phyloP scores from a whole-genome alignment of 2,113 vertebrate genomes.

The Podocnemis expansa region DNA sequence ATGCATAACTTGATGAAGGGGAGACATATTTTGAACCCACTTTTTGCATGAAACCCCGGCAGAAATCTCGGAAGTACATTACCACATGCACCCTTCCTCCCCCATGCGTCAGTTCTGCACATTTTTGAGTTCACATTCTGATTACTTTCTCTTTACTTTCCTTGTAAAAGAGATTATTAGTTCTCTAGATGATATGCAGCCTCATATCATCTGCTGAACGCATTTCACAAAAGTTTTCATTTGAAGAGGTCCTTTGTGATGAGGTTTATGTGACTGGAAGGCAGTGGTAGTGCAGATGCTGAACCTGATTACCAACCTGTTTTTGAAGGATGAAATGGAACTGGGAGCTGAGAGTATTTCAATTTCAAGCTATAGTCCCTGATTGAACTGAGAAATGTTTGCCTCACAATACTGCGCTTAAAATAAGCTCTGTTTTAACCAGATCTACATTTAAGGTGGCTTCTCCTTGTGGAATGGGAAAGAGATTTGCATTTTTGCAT shows the following conservation, averaged over 20 bases:
- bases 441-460: neutral
- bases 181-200: neutral
- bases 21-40: neutral
- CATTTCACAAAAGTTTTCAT: neutral
- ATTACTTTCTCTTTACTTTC: slow-evolving; percentile 1
- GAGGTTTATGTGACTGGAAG: neutral
- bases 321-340: neutral
- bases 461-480: neutral
- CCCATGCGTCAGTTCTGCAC: too few relatives aligned
- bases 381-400: neutral
- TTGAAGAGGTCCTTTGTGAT: neutral
- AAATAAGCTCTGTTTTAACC: neutral
- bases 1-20: neutral
- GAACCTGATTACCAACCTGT: neutral
- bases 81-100: too few relatives aligned
- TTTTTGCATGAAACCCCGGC: neutral
- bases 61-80: neutral
- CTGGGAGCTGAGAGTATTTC: neutral
- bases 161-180: neutral
- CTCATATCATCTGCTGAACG: neutral
- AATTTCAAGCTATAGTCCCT: neutral
- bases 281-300: neutral
- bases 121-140: neutral
- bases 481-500: neutral
- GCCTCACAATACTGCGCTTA: neutral